Evolutionary conservation across 2,113 vertebrate genomes (phyloP).

Genomic region (Dromaius novaehollandiae): DNA sequence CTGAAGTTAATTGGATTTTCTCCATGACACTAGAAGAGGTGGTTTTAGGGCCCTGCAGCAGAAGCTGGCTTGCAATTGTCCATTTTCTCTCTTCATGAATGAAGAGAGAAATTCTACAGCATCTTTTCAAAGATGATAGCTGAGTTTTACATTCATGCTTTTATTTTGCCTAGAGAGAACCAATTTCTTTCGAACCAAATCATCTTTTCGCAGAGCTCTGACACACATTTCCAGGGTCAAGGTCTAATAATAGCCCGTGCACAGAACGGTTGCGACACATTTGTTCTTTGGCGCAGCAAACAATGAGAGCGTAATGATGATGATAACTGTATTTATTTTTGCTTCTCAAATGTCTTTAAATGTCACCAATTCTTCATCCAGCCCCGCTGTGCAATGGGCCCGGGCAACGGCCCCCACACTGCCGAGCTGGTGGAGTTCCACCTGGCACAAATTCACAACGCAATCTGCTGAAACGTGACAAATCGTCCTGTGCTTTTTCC

Average conservation of each 20-base stretch:
- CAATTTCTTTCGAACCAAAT: not conserved
- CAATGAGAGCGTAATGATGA: not conserved
- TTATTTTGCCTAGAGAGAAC: slow-evolving; percentile 20
- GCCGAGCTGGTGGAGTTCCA: not conserved
- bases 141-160: slow-evolving; percentile 10
- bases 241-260: slow-evolving; percentile 8
- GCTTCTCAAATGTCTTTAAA: slow-evolving; percentile 2
- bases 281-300: slow-evolving; percentile 13
- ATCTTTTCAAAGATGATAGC: not conserved
- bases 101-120: not conserved
- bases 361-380: slow-evolving; percentile 6
- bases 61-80: not conserved
- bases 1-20: not conserved
- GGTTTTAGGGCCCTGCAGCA: slow-evolving; percentile 6
- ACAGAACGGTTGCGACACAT: slow-evolving; percentile 1
- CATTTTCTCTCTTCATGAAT: not conserved
- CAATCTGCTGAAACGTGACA: not conserved
- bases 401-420: not conserved
- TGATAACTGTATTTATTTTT: slow-evolving; percentile 51
- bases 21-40: not conserved
- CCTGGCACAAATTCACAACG: not conserved
- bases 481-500: not conserved
- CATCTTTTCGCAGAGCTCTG: not conserved
- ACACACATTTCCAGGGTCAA: not conserved
- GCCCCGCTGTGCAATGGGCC: not conserved